Evolutionary conservation across 2,888 invertebrate genomes (phyloP).

Genomic region (Drosophila cognata): DNA sequence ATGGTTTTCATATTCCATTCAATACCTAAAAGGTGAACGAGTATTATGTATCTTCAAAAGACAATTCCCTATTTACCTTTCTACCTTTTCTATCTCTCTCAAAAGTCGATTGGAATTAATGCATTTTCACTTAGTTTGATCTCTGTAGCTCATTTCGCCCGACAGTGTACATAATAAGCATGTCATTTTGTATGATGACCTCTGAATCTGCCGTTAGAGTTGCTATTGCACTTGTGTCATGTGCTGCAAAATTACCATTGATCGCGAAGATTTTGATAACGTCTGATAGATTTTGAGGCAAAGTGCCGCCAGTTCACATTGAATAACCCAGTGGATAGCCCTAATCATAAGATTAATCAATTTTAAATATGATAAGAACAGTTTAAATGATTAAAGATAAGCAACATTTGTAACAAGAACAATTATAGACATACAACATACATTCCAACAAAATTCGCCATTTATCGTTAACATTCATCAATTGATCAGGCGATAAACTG

Average conservation of each 20-base stretch:
- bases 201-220: background rate
- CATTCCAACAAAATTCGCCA: background rate
- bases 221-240: conserved; percentile 36
- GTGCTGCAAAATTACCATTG: conserved; percentile 44
- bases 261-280: conserved; percentile 59
- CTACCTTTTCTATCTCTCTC: background rate
- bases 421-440: conserved; percentile 7
- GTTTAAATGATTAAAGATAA: conserved; percentile 10
- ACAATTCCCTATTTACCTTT: conserved; percentile 17
- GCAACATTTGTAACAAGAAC: conserved; percentile 31
- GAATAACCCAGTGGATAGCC: conserved; percentile 52
- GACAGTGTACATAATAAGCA: conserved; percentile 23
- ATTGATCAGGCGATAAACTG: conserved; percentile 1
- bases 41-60: conserved; percentile 15
- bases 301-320: conserved; percentile 66
- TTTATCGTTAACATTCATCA: conserved; percentile 3
- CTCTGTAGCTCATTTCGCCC: conserved; percentile 13
- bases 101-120: background rate
- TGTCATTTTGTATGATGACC: conserved; percentile 13
- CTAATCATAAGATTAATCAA: conserved; percentile 24
- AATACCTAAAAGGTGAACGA: background rate
- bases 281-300: conserved; percentile 72
- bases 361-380: conserved; percentile 41
- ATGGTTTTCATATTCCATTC: conserved; percentile 7
- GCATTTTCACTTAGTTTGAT: conserved; percentile 10